A percentile compares a stretch with the other conserved stretches of the same genome.
These are phyloP conservation scores for Protophormia terraenovae DNA, from an alignment of 2,888 invertebrate species.

Conservation along the genomic window DNA sequence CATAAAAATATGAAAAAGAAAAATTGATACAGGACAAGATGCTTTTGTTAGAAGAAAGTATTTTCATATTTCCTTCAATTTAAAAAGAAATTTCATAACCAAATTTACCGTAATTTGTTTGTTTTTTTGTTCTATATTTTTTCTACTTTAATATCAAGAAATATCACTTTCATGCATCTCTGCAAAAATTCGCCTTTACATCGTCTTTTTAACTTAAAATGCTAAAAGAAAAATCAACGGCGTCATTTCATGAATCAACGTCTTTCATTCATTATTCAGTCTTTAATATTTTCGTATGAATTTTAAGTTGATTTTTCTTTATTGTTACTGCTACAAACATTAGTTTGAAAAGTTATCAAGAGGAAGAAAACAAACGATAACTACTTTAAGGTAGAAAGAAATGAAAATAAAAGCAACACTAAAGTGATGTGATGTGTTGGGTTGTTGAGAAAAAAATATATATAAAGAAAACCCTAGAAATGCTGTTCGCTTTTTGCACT, in stretches of 20 bases:
- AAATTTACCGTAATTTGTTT: slow-evolving; percentile 10
- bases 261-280: slow-evolving; percentile 50
- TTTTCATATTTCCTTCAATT: background rate
- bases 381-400: background rate
- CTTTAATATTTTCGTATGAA: slow-evolving; percentile 35
- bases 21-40: background rate
- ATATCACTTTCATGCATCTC: slow-evolving; percentile 53
- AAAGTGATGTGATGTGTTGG: slow-evolving; percentile 30
- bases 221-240: slow-evolving; percentile 20
- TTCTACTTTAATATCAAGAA: slow-evolving; percentile 3
- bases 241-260: slow-evolving; percentile 48
- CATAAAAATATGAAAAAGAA: background rate
- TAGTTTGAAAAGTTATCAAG: slow-evolving; percentile 28
- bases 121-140: background rate
- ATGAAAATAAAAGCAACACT: slow-evolving; percentile 33
- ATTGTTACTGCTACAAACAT: slow-evolving; percentile 5
- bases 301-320: slow-evolving; percentile 14
- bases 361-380: too few species aligned
- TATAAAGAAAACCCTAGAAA: slow-evolving; percentile 48
- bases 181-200: slow-evolving; percentile 1
- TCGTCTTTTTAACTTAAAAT: background rate
- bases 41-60: too few species aligned
- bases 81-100: background rate
- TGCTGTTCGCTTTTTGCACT: slow-evolving; percentile 52
- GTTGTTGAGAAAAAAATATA: background rate